Base-by-base conservation (phyloP, 2,888 invertebrate species). In the Polymixis lichenea region DNA sequence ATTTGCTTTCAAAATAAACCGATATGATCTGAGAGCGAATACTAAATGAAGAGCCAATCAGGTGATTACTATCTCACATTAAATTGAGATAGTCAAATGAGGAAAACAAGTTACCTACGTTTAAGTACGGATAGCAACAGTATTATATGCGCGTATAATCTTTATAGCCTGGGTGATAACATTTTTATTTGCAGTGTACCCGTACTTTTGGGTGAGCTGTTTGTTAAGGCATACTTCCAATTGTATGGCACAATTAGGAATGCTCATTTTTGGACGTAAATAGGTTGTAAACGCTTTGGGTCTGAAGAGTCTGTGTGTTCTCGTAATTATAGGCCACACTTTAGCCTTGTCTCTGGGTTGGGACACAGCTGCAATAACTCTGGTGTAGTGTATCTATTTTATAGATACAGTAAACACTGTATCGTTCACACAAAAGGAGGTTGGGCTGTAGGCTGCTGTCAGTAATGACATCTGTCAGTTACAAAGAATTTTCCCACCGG, bases 1-100 rank as follows among this genome's bases (percentile, higher is more conserved):
- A 77, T 83, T 85, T 81, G 74, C 83, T 78, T 83, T 83, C 51
- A 82, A 83, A 83, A 85, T 82, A 85, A 83, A 82, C 74, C 72
- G 78, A 83, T 77, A 85, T 83, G 71, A 85, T 82, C 85, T 58
- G 85, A 58, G 22, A 85, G 69, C 62, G 78, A 79, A 69, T 78
- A 77, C 70, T 73, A 74, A 82, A 78, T 73, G 70, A 68, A 77
- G 72, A 85, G 78, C 74, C 83, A 70, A 83, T 85, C 83, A 85
- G 74, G 28, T 85, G 83, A 85, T 83, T 74, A 83, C 66, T 38
- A 83, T 85, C 83, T 71, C 82, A 73, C 68, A 85, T 83, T 82
- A 82, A 85, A 82, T 85, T 85, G 72, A 82, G 72, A 78, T 78
- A 74, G 66, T 85, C 69, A 79, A 84, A 79, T 84, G 83, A 55